Evolutionary conservation across 2,797 vertebrate species (phyloP).

Genomic region (Mormyrus hasselquistii): DNA sequence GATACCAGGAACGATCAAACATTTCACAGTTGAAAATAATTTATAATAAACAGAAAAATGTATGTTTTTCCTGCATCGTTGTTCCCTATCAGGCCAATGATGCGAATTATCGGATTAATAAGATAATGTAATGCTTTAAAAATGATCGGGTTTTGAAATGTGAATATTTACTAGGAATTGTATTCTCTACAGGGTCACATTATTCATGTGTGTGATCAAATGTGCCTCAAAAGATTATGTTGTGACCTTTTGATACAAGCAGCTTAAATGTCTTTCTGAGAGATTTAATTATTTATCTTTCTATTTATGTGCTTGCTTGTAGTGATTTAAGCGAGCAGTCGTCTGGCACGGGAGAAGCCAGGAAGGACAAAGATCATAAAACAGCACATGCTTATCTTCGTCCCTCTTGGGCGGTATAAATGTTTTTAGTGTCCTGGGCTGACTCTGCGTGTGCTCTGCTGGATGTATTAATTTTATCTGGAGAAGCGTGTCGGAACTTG

Average conservation of each 20-base stretch:
- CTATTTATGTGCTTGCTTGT: not conserved
- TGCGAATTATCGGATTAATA: not conserved
- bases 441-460: slow-evolving; percentile 12
- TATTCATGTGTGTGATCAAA: not conserved
- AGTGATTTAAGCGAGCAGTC: not conserved
- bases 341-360: no score
- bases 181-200: not conserved
- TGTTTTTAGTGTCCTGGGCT: slow-evolving; percentile 2
- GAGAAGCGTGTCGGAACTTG: not conserved
- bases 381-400: slow-evolving; percentile 22
- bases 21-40: not conserved
- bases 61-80: not conserved
- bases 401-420: slow-evolving; percentile 22
- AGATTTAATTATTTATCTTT: not conserved
- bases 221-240: not conserved
- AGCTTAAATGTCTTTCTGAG: not conserved
- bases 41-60: not conserved
- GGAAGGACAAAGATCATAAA: not conserved
- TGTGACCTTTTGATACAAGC: not conserved
- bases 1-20: not conserved
- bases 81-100: not conserved
- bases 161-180: not conserved
- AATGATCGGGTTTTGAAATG: not conserved
- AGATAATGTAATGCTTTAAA: not conserved
- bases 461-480: not conserved